phyloP scores from a whole-genome alignment of 2,113 vertebrate genomes.

The Saguinus imperator region DNA sequence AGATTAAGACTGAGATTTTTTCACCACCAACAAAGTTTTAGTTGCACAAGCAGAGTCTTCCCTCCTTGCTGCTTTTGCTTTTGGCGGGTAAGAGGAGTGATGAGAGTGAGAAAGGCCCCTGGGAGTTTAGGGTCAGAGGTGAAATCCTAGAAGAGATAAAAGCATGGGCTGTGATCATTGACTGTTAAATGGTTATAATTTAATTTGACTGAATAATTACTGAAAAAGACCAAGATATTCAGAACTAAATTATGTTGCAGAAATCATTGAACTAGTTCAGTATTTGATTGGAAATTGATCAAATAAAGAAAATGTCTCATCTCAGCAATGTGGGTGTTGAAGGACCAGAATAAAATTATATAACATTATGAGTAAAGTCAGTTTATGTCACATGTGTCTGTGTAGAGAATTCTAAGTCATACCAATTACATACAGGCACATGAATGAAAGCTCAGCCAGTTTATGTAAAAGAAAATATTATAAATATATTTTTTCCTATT shows the following conservation, averaged over 20 bases:
- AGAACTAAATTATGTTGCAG: not conserved
- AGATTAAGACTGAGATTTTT: not conserved
- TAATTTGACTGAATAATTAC: conserved; percentile 35
- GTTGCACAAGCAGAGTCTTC: not conserved
- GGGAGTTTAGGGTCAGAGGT: not conserved
- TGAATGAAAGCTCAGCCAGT: not conserved
- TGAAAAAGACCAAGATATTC: not conserved
- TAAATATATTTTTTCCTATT: not conserved
- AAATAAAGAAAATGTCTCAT: conserved; percentile 40
- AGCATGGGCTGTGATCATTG: not conserved
- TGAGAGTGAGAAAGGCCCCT: not conserved
- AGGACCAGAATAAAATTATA: not conserved
- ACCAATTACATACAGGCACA: not conserved
- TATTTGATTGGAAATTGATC: not conserved
- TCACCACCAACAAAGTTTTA: not conserved
- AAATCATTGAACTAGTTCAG: not conserved
- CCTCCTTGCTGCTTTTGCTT: not conserved
- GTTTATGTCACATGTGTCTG: not conserved
- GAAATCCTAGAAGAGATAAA: not conserved
- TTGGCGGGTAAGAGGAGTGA: too few relatives aligned
- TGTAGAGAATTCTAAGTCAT: conserved; percentile 1
- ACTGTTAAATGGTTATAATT: not conserved
- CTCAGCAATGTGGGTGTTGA: not conserved
- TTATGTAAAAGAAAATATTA: not conserved
- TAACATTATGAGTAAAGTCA: conserved; percentile 2